Percentiles rank a stretch among this genome's conserved stretches.
These are phyloP conservation scores for Callimico goeldii DNA, from an alignment of 2,797 vertebrate genomes.

Conservation along the genomic window DNA sequence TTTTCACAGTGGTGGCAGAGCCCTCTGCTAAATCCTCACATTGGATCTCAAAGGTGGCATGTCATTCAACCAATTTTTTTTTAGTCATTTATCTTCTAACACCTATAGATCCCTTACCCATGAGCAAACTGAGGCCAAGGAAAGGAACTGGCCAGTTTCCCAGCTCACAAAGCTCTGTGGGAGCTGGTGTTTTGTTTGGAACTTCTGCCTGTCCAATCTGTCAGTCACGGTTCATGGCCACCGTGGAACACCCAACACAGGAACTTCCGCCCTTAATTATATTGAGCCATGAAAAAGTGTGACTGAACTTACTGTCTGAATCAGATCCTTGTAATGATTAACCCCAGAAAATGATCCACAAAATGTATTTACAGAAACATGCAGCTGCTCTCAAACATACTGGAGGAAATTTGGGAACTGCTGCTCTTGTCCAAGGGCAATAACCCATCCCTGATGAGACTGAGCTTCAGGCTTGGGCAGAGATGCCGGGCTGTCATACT, in stretches of 20 bases:
- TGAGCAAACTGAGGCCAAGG: slow-evolving; percentile 13
- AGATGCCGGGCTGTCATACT: not conserved
- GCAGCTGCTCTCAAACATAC: not conserved
- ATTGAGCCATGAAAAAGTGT: slow-evolving; percentile 40
- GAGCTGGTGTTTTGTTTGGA: slow-evolving; percentile 15
- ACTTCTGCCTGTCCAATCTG: slow-evolving; percentile 52
- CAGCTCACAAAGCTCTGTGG: slow-evolving; percentile 7
- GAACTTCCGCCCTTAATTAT: slow-evolving; percentile 71
- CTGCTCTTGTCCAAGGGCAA: not conserved
- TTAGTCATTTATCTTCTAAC: slow-evolving; percentile 30
- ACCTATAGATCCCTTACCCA: not conserved
- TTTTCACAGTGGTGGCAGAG: not conserved
- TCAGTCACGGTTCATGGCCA: slow-evolving; percentile 51
- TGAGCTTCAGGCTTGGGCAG: not conserved
- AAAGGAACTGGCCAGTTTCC: slow-evolving; percentile 15
- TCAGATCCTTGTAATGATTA: slow-evolving; percentile 65
- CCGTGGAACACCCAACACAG: slow-evolving; percentile 49
- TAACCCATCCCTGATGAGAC: not conserved
- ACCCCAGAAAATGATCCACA: slow-evolving; percentile 48
- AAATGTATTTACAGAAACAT: not conserved
- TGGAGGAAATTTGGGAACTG: not conserved
- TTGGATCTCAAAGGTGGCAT: not conserved
- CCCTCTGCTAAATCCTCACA: not conserved
- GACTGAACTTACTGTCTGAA: slow-evolving; percentile 37
- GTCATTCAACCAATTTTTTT: not conserved